These are phyloP conservation scores for Gastracanthus pulcherrimus DNA, from an alignment of 2,888 invertebrate genomes.

Conservation along the genomic window DNA sequence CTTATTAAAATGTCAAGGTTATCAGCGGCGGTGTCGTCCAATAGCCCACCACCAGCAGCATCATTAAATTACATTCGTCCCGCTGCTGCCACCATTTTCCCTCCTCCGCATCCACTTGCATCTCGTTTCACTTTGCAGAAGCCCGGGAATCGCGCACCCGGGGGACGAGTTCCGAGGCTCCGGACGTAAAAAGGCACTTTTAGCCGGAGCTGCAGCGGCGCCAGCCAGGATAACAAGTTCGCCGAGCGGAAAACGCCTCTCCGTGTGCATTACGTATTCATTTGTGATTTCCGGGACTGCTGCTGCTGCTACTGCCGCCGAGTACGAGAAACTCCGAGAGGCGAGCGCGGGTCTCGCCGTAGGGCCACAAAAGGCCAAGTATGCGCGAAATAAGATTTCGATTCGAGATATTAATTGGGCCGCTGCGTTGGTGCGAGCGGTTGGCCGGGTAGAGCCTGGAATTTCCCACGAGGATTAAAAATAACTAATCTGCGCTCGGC, in stretches of 20 bases:
- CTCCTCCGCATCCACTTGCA: not conserved
- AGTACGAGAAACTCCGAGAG: constrained; percentile 27
- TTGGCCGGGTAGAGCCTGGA: too few relatives aligned
- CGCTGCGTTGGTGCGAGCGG: too few relatives aligned
- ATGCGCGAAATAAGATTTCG: constrained; percentile 73
- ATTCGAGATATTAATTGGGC: constrained; percentile 74
- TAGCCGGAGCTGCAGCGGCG: too few relatives aligned
- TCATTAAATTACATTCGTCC: constrained; percentile 50
- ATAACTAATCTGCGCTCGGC: constrained; percentile 37
- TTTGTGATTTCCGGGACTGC: constrained; percentile 68
- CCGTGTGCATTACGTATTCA: constrained; percentile 71
- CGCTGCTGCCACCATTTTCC: not conserved
- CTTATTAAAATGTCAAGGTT: constrained; percentile 37
- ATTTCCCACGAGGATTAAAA: constrained; percentile 71
- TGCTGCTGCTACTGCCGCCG: not conserved
- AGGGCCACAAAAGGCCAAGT: constrained; percentile 58
- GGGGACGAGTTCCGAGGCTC: not conserved
- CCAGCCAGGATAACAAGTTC: constrained; percentile 39
- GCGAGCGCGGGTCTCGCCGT: not conserved
- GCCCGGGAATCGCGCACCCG: not conserved
- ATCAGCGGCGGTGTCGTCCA: constrained; percentile 3
- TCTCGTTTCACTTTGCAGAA: constrained; percentile 42
- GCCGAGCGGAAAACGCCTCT: constrained; percentile 55
- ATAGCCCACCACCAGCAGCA: not conserved
- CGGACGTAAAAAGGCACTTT: constrained; percentile 41